Percentiles rank a stretch among this genome's conserved stretches.
Conservation (phyloP, 2,797 vertebrate species). For the Manis pentadactyla region DNA sequence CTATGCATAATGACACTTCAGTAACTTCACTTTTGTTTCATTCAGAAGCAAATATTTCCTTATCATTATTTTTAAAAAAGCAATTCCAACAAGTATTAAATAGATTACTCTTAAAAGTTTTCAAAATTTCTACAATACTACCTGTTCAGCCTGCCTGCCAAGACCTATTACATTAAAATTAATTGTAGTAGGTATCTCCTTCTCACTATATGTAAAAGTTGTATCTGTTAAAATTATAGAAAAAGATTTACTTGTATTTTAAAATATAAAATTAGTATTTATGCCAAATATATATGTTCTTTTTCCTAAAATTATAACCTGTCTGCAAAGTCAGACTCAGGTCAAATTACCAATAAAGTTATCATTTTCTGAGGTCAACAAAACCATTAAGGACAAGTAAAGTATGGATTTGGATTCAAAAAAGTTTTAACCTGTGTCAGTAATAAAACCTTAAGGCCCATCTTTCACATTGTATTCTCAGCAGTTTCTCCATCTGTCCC, state of each 20-base stretch:
- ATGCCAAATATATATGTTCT: neutral
- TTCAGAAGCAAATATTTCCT: neutral
- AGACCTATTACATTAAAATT: slow-evolving; percentile 20
- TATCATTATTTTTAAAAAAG: neutral
- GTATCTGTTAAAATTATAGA: neutral
- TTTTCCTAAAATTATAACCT: neutral
- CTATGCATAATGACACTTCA: neutral
- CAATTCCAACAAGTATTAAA: slow-evolving; percentile 9
- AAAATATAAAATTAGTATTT: slow-evolving; percentile 32
- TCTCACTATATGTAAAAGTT: neutral
- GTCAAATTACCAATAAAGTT: slow-evolving; percentile 24
- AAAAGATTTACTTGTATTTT: neutral
- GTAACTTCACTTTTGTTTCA: slow-evolving; percentile 12
- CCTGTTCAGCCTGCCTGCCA: neutral
- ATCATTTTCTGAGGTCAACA: neutral
- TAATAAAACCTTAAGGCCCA: slow-evolving; percentile 9
- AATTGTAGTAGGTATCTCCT: neutral
- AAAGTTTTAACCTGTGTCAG: neutral
- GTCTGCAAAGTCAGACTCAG: neutral
- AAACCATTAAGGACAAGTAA: neutral
- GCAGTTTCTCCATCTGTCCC: slow-evolving; percentile 21
- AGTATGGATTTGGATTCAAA: neutral
- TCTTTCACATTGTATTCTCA: slow-evolving; percentile 10
- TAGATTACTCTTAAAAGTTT: slow-evolving; percentile 1
- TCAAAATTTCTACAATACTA: neutral